These are phyloP conservation scores for Delia radicum DNA, from an alignment of 1,140 invertebrate genomes.

Conservation along the genomic window DNA sequence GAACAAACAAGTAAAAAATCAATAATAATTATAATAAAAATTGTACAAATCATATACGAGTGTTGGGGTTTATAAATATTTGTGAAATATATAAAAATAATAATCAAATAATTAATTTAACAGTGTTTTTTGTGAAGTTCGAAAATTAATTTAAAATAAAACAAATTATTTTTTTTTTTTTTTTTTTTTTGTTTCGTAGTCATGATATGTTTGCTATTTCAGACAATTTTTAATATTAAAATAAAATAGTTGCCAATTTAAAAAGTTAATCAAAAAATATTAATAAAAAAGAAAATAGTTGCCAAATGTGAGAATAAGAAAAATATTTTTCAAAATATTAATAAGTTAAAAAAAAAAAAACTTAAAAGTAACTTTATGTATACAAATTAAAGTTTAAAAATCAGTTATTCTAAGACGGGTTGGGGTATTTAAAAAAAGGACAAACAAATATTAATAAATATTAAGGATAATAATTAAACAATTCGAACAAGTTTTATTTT, in stretches of 20 bases:
- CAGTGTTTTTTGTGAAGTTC: too few species aligned
- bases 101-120: too few species aligned
- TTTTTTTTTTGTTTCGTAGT: too few species aligned
- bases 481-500: conserved; percentile 4
- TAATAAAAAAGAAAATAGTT: too few species aligned
- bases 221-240: too few species aligned
- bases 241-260: too few species aligned
- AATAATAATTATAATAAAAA: not conserved
- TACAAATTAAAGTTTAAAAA: not conserved
- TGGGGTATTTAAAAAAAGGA: not conserved
- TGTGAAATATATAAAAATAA: not conserved
- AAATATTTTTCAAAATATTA: not conserved
- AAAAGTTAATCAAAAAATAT: too few species aligned
- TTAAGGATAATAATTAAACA: not conserved
- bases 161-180: not conserved
- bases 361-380: not conserved
- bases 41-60: not conserved
- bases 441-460: not conserved
- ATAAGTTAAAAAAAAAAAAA: not conserved
- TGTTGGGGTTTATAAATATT: not conserved
- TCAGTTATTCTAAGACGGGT: not conserved
- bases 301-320: too few species aligned
- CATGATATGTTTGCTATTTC: not conserved
- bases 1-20: not conserved
- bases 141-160: not conserved